phyloP scores from a whole-genome alignment of 1,140 invertebrate genomes.

The Luehdorfia chinensis region DNA sequence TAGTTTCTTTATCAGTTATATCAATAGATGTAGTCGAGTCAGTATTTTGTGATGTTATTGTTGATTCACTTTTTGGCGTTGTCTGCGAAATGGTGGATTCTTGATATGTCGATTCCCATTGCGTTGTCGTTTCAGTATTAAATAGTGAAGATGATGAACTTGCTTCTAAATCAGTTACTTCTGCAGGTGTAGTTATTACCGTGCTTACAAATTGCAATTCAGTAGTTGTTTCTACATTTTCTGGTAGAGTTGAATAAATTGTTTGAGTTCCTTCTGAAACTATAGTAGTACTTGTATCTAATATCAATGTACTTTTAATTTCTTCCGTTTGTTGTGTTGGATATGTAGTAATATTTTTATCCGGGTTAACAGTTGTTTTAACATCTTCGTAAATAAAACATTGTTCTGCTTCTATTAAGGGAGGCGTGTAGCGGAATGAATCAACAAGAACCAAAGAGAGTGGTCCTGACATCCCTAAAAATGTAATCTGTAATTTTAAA shows the following conservation, averaged over 20 bases:
- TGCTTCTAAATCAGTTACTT: neutral
- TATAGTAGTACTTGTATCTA: neutral
- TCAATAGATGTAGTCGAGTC: neutral
- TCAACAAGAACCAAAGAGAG: slow-evolving; percentile 34
- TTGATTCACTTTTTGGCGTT: too few species aligned
- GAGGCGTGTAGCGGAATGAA: slow-evolving; percentile 35
- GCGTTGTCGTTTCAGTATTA: too few species aligned
- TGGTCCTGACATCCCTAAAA: slow-evolving; percentile 25
- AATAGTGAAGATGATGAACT: too few species aligned
- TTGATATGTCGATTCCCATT: too few species aligned
- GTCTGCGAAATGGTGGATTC: too few species aligned
- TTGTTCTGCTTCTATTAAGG: slow-evolving; percentile 21
- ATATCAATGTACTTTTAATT: neutral
- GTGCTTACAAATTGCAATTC: too few species aligned
- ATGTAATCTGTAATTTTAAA: slow-evolving; percentile 28
- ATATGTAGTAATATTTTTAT: neutral
- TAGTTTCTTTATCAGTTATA: neutral
- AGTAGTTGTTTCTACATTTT: neutral
- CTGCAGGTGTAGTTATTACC: neutral
- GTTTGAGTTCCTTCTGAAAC: neutral
- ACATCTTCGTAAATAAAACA: slow-evolving; percentile 31
- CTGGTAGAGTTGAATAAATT: neutral
- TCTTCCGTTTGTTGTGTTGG: neutral
- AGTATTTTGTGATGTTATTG: too few species aligned
- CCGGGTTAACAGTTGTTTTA: slow-evolving; percentile 12